These are phyloP conservation scores for Lophotriccus pileatus DNA, from an alignment of 2,797 vertebrate species.

Conservation along the genomic window DNA sequence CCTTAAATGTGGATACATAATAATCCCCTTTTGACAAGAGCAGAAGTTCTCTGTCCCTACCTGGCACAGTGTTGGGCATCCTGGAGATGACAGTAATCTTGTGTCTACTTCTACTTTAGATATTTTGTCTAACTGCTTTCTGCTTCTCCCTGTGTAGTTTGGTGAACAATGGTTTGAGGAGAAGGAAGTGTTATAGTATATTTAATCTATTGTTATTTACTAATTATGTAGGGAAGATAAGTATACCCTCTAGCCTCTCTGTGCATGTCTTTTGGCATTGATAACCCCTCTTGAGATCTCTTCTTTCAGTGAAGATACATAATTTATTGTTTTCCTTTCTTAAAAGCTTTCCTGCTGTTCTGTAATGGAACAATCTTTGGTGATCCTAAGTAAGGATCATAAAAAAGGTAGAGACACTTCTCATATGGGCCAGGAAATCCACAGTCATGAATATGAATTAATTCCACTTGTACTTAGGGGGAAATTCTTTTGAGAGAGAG, in stretches of 20 bases:
- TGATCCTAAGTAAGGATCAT: not conserved
- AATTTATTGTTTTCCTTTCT: rapidly evolving
- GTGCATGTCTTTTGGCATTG: not conserved
- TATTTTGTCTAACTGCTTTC: not conserved
- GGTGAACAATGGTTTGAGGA: not conserved
- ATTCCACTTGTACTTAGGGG: not conserved
- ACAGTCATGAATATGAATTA: not conserved
- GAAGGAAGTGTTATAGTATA: not conserved
- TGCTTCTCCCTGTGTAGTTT: not conserved
- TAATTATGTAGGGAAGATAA: not conserved
- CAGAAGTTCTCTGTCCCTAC: not conserved
- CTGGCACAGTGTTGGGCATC: not conserved
- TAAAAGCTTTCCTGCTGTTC: not conserved
- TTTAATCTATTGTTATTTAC: not conserved
- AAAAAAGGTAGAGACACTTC: not conserved
- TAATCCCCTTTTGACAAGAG: not conserved
- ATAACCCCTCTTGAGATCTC: not conserved
- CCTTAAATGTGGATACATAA: not conserved
- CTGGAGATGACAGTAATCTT: not conserved
- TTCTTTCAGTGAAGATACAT: not conserved
- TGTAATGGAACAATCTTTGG: not conserved
- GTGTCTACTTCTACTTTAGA: not conserved
- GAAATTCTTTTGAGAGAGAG: not conserved
- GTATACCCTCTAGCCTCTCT: not conserved
- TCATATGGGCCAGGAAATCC: not conserved